Conservation (phyloP, 2,888 invertebrate genomes). For the Eremobia ochroleuca region DNA sequence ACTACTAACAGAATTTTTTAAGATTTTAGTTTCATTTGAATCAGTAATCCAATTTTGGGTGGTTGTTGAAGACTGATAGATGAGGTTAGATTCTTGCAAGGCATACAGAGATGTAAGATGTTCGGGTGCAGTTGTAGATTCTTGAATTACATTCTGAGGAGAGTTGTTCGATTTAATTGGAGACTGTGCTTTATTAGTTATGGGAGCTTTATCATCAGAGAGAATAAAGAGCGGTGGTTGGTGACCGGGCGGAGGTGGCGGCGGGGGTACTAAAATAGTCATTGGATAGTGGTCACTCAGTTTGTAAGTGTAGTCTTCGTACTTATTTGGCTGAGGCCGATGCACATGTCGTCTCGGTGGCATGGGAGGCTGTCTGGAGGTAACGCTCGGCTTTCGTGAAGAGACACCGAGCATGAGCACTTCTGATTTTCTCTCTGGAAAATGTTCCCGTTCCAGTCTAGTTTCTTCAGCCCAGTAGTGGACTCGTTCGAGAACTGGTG, state of each 20-base stretch:
- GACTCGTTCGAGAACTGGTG: slow-evolving; percentile 94
- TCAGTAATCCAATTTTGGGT: slow-evolving; percentile 86
- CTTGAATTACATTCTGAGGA: slow-evolving; percentile 70
- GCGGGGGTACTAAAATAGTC: slow-evolving; percentile 93
- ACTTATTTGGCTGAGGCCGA: slow-evolving; percentile 79
- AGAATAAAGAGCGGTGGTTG: slow-evolving; percentile 81
- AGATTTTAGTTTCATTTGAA: slow-evolving; percentile 79
- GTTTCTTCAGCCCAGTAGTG: slow-evolving; percentile 95
- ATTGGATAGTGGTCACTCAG: slow-evolving; percentile 91
- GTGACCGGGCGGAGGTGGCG: slow-evolving; percentile 89
- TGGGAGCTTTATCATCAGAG: slow-evolving; percentile 75
- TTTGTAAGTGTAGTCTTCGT: slow-evolving; percentile 90
- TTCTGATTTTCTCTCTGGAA: slow-evolving; percentile 92
- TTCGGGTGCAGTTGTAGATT: slow-evolving; percentile 73
- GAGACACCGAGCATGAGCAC: slow-evolving; percentile 93
- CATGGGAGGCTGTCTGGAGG: slow-evolving; percentile 84
- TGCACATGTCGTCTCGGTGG: slow-evolving; percentile 74
- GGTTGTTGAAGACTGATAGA: slow-evolving; percentile 92
- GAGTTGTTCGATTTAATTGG: slow-evolving; percentile 73
- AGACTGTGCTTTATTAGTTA: slow-evolving; percentile 61
- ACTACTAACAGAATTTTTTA: slow-evolving; percentile 82
- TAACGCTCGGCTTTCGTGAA: slow-evolving; percentile 92
- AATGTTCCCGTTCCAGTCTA: slow-evolving; percentile 89
- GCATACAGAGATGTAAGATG: slow-evolving; percentile 85
- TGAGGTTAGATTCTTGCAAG: slow-evolving; percentile 92